Evolutionary conservation across 2,888 invertebrate genomes (phyloP), one percentile per base, ranked within the genome.

Genomic region (Listrodromus nycthemerus): DNA sequence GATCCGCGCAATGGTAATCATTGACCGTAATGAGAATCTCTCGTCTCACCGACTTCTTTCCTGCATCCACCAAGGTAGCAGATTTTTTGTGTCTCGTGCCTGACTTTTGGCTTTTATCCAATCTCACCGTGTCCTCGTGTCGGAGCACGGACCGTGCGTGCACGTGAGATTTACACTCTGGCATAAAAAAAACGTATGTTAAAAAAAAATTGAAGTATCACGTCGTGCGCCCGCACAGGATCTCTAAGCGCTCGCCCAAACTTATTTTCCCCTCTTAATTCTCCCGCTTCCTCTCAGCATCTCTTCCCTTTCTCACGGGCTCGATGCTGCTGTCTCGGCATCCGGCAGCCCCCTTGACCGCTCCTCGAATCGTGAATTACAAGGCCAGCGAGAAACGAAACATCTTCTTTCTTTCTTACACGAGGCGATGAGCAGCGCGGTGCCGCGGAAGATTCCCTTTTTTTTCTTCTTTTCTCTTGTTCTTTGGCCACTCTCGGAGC

Each of bases 321-420:
- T 30, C 61, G 74, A 5, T 48, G 50, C 74, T 33, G 48, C 33
- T 50, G 65, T 66, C 55, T 76, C 45, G 55, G 67, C 58, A 67
- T 77, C 67, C 77, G 67, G 67, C 77, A 77, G 77, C 27, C 58
- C 50, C 52, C 77, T 77, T 67, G 67, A 69, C 77, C 77, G 61
- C 67, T 66, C 55, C 77, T 58, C 67, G 58, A 77, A 77, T 69
- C 67, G 77, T 77, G 77, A 69, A 69, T 77, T 77, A 77, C 77
- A 77, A 77, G 77, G 77, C 77, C 77, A 77, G 58, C 77, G 61
- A 77, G 77, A 77, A 77, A 77, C 67, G 55, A 77, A 67, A 77
- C 67, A 58, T 69, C 77, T 77, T 77, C 55, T 77, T 77, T 77
- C 67, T 67, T 69, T 69, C 67, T 69, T 69, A 13, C 52, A n/a